These are phyloP conservation scores for Phalanger gymnotis DNA, from an alignment of 2,797 vertebrate species.

Conservation along the genomic window DNA sequence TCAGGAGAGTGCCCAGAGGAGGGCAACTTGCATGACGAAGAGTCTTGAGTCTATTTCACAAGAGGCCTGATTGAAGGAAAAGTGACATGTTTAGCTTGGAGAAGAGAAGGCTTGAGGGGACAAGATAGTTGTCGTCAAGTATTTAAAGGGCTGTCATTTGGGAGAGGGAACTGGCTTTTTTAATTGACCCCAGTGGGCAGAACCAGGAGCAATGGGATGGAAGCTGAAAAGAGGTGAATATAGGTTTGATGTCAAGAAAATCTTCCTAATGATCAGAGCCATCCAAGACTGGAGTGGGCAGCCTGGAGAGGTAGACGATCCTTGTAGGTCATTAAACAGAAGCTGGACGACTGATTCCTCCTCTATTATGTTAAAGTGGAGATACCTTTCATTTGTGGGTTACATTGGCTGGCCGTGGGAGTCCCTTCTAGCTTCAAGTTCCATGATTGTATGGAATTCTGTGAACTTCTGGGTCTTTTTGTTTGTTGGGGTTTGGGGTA, in stretches of 20 bases:
- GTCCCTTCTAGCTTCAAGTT: not conserved
- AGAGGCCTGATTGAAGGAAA: not conserved
- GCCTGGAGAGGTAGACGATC: not conserved
- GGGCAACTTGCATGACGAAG: not conserved
- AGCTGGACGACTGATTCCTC: too few relatives aligned
- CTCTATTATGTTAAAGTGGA: too few relatives aligned
- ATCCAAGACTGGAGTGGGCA: not conserved
- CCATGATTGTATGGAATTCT: not conserved
- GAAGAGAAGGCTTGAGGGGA: not conserved
- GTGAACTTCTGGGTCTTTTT: not conserved
- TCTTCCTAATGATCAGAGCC: too few relatives aligned
- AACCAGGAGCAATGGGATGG: not conserved
- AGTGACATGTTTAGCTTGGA: not conserved
- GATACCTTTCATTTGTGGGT: not conserved
- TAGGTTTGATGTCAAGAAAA: not conserved
- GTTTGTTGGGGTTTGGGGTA: too few relatives aligned
- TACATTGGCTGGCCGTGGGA: not conserved
- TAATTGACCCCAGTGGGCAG: not conserved
- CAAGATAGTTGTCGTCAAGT: not conserved
- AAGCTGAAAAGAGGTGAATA: not conserved
- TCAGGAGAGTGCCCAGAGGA: not conserved
- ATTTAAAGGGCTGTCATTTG: not conserved
- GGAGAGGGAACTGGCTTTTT: not conserved
- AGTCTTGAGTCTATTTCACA: not conserved
- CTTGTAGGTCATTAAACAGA: not conserved